phyloP scores from a whole-genome alignment of 1,140 invertebrate genomes.

The Colletes gigas region DNA sequence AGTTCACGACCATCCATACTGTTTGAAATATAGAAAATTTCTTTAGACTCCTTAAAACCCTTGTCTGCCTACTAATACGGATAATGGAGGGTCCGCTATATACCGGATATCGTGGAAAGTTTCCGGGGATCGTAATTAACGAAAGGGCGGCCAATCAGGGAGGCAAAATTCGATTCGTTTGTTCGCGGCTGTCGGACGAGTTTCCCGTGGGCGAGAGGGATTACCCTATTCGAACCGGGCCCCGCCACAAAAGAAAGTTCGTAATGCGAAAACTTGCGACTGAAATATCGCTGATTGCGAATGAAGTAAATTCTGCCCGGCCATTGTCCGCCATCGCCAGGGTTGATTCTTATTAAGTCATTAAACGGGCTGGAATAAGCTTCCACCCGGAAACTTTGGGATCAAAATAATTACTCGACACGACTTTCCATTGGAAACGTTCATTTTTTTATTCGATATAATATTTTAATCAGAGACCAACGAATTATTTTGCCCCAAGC shows the following conservation, averaged over 20 bases:
- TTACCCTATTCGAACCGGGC: neutral
- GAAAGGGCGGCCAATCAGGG: neutral
- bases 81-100: no score
- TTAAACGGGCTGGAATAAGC: slow-evolving; percentile 11
- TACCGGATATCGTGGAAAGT: neutral
- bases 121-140: neutral
- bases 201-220: neutral
- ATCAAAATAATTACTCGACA: neutral
- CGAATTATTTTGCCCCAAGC: no score
- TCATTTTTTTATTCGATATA: no score
- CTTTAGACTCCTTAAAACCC: no score
- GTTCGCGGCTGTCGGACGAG: neutral
- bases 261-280: slow-evolving; percentile 12
- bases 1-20: no score
- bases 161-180: slow-evolving; percentile 4
- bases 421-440: no score
- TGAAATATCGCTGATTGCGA: neutral
- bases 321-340: neutral
- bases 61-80: no score
- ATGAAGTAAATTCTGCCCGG: neutral
- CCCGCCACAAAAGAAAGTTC: slow-evolving; percentile 20
- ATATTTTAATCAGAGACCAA: no score
- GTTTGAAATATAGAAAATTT: no score
- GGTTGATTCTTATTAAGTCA: slow-evolving; percentile 9
- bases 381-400: neutral